Conservation (phyloP, 2,888 invertebrate genomes). For the Nymphalis urticae region DNA sequence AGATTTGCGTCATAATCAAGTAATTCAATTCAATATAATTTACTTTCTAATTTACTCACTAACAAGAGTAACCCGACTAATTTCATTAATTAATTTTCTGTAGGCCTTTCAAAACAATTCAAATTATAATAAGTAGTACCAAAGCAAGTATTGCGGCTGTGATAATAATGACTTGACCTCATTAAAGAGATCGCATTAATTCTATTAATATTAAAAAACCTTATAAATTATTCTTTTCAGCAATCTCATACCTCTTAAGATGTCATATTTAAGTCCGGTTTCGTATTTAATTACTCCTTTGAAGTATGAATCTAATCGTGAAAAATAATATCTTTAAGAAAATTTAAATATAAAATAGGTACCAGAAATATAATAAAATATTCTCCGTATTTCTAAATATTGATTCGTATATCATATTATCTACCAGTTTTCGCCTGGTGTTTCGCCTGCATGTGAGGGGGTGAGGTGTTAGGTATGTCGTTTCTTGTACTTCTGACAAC, state of each 20-base stretch:
- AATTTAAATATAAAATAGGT: too few species aligned
- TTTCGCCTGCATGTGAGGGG: too few species aligned
- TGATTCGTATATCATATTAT: too few species aligned
- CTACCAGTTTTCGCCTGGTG: too few species aligned
- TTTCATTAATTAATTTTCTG: conserved; percentile 27
- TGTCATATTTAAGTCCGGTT: not conserved
- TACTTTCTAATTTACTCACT: conserved; percentile 11
- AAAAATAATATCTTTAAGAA: too few species aligned
- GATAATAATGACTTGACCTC: conserved; percentile 23
- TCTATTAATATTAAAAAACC: conserved; percentile 16
- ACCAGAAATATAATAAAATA: too few species aligned
- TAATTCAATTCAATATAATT: conserved; percentile 17
- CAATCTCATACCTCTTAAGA: not conserved
- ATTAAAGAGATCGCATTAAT: conserved; percentile 7
- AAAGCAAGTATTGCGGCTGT: conserved; percentile 15
- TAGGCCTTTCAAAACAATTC: conserved; percentile 24
- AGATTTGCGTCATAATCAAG: conserved; percentile 2
- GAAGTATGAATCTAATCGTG: too few species aligned
- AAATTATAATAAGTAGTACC: conserved; percentile 21
- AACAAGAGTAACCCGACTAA: conserved; percentile 15
- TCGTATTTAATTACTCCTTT: too few species aligned
- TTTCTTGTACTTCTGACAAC: too few species aligned
- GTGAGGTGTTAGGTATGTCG: too few species aligned
- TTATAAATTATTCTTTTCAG: conserved; percentile 9
- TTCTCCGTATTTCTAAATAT: too few species aligned